These are phyloP conservation scores for Ceyx erithaca DNA, from an alignment of 2,797 vertebrate species.

Conservation along the genomic window DNA sequence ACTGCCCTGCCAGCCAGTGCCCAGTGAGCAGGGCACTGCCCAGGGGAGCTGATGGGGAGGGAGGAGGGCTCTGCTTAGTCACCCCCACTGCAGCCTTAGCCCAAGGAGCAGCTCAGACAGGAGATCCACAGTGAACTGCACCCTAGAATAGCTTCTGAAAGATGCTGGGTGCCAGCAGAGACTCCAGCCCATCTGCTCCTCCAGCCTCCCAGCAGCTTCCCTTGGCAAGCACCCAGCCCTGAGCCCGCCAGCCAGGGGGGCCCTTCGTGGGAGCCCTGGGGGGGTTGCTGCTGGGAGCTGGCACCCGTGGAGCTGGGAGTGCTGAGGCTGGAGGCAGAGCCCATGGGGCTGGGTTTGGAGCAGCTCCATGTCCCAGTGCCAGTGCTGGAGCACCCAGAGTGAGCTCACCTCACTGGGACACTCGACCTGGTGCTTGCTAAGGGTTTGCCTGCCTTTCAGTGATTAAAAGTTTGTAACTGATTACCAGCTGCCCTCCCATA, in stretches of 20 bases:
- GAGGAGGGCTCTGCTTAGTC: neutral
- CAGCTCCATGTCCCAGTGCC: neutral
- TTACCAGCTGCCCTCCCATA: neutral
- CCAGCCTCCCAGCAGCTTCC: neutral
- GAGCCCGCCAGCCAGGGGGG: neutral
- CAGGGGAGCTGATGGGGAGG: neutral
- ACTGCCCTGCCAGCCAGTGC: neutral
- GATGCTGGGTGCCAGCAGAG: neutral
- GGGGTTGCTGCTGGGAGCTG: neutral
- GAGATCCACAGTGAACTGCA: neutral
- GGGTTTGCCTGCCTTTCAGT: neutral
- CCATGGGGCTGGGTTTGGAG: fast-evolving
- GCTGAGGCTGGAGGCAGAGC: neutral
- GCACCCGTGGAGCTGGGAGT: neutral
- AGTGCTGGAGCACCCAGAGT: neutral
- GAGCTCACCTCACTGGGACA: neutral
- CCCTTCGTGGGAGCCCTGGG: neutral
- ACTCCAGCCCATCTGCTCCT: slow-evolving; percentile 5
- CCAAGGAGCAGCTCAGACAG: neutral
- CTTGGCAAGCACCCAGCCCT: neutral
- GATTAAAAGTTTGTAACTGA: neutral
- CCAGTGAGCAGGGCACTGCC: neutral
- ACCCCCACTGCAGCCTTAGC: neutral
- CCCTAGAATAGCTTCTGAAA: neutral
- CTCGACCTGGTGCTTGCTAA: neutral